Percentiles rank a stretch among this genome's conserved stretches.
phyloP scores from a whole-genome alignment of 2,113 vertebrate species.

The Hipposideros armiger region DNA sequence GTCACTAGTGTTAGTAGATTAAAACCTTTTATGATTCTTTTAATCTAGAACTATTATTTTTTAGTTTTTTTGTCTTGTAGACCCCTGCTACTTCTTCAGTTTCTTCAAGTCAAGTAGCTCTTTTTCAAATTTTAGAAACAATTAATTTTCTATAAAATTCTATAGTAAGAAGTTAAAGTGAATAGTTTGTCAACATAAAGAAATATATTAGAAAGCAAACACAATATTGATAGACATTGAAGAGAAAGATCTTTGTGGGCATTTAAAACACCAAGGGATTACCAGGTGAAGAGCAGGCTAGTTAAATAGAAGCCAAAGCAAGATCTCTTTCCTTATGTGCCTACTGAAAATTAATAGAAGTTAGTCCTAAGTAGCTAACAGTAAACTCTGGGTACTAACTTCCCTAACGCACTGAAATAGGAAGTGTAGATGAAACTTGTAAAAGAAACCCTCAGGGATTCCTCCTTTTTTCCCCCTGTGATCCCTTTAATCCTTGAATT shows the following conservation, averaged over 20 bases:
- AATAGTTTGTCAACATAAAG: constrained; percentile 53
- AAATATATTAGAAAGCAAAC: constrained; percentile 70
- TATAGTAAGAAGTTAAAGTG: constrained; percentile 72
- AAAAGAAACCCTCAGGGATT: constrained; percentile 87
- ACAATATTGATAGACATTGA: constrained; percentile 65
- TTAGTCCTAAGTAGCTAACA: constrained; percentile 82
- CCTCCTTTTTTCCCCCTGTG: constrained; percentile 83
- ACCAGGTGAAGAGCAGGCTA: constrained; percentile 64
- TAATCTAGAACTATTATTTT: constrained; percentile 80
- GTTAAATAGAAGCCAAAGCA: constrained; percentile 81
- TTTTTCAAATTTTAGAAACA: constrained; percentile 79
- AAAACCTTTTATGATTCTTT: constrained; percentile 81
- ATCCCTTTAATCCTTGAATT: constrained; percentile 88
- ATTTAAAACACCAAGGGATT: constrained; percentile 78
- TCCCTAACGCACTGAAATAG: constrained; percentile 85
- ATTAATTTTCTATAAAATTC: constrained; percentile 80
- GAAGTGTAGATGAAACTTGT: constrained; percentile 83
- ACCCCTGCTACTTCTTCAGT: constrained; percentile 65
- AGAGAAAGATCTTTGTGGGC: constrained; percentile 44
- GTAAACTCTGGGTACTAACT: constrained; percentile 80
- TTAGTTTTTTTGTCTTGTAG: constrained; percentile 76
- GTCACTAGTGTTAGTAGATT: constrained; percentile 78
- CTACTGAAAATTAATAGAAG: constrained; percentile 84
- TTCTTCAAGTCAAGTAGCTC: constrained; percentile 56
- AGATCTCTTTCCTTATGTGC: constrained; percentile 54